Base-by-base conservation (phyloP, 2,797 vertebrate species). In the Lepilemur septentrionalis region DNA sequence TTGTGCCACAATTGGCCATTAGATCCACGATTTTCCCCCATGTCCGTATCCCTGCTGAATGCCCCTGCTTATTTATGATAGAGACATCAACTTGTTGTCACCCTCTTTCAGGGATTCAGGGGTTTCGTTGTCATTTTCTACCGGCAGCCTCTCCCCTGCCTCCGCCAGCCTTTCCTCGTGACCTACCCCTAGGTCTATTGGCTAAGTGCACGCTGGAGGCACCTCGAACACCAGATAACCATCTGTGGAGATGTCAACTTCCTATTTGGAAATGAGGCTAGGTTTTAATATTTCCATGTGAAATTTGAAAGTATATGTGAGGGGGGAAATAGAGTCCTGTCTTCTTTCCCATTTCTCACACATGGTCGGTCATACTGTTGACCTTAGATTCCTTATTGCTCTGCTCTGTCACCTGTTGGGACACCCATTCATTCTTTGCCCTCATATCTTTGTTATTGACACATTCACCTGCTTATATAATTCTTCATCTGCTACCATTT, bases 181-280 rank as follows among this genome's bases (percentile, higher is more conserved):
- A 69, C 6, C n/a, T 50, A 30, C 13, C 76, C 25, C 63, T 23
- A 83, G 25, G 59, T 55, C 25, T 43, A 22, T 11, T 65, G 35
- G 23, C 35, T 32, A n/a, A 23, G 38, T n/a, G 23, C n/a, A 43
- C 4, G 15, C 35, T 13, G 46, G 12, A 50, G 10, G 67, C 18
- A 30, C 0, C 25, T 12, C 20, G 67, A 38, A 23, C 18, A 28
- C 1, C 23, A 93, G 7, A 43, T 10, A 55, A 55, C 8, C 38
- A 2, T 15, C 23, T 28, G 38, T 10, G 22, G 28, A 63, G 38
- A 73, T 4, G 7, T 28, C 35, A 63, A 38, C 20, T 48, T 6
- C 14, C 52, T 91, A 38, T 43, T 57, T 79, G 92, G 93, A 95
- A 63, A 95, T 63, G 41, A 75, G 17, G 65, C 18, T 80, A 89